A percentile compares a stretch with the other conserved stretches of the same genome.
Conservation (phyloP, 2,888 invertebrate species). For the Rhyacophila evoluta region DNA sequence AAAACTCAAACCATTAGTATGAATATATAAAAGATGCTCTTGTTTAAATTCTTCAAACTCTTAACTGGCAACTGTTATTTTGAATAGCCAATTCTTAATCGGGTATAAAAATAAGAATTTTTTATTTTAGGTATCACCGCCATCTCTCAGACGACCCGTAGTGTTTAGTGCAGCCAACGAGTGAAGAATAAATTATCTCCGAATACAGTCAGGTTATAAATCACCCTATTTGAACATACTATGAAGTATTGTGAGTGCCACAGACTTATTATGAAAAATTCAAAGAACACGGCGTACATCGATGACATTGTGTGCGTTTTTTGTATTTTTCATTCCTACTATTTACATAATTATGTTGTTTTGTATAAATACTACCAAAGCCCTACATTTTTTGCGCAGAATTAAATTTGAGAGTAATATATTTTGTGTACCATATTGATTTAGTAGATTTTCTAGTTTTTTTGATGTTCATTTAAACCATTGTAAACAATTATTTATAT, state of each 20-base stretch:
- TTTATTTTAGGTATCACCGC: slow-evolving; percentile 46
- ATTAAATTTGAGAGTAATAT: slow-evolving; percentile 32
- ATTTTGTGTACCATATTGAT: slow-evolving; percentile 26
- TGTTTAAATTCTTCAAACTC: no score
- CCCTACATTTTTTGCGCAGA: slow-evolving; percentile 42
- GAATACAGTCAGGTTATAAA: slow-evolving; percentile 5
- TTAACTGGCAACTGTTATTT: no score
- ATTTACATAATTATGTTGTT: slow-evolving; percentile 27
- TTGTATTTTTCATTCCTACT: slow-evolving; percentile 29
- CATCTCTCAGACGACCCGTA: slow-evolving; percentile 50
- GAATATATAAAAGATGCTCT: no score
- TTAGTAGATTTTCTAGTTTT: slow-evolving; percentile 35
- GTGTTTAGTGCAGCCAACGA: slow-evolving; percentile 38
- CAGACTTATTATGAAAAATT: slow-evolving; percentile 26
- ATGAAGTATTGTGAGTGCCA: slow-evolving; percentile 13
- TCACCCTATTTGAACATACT: background rate
- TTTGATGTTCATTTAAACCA: slow-evolving; percentile 35
- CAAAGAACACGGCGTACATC: background rate
- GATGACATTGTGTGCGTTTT: background rate
- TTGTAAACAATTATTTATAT: no score
- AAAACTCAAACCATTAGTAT: no score
- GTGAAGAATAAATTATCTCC: slow-evolving; percentile 31
- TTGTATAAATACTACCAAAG: slow-evolving; percentile 50
- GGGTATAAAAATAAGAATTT: no score
- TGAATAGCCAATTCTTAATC: no score